phyloP scores from a whole-genome alignment of 2,888 invertebrate genomes.

The Eristalinus aeneus region DNA sequence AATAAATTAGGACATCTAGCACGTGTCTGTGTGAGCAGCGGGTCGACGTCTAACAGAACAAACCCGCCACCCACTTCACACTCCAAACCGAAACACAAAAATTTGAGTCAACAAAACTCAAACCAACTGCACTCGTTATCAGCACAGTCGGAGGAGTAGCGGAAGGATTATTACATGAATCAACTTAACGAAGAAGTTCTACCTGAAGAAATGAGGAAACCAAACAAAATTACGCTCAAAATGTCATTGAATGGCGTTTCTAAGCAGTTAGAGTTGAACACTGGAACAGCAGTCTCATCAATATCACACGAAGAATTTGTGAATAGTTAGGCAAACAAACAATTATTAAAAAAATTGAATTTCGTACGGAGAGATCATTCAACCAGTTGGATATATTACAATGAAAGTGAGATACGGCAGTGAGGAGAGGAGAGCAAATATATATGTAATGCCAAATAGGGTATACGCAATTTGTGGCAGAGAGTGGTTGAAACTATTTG shows the following conservation, averaged over 20 bases:
- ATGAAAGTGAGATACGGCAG: constrained; percentile 11
- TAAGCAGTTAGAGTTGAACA: constrained; percentile 28
- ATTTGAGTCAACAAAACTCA: neutral
- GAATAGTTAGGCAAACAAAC: neutral
- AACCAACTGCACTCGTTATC: constrained; percentile 16
- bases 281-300: constrained; percentile 30
- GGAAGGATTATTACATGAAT: constrained; percentile 2
- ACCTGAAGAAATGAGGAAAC: constrained; percentile 2
- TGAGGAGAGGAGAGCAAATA: constrained; percentile 11
- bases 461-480: constrained; percentile 37
- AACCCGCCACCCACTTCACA: neutral
- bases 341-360: constrained; percentile 1
- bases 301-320: constrained; percentile 31
- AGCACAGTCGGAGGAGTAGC: neutral
- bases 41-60: neutral
- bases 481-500: constrained; percentile 19
- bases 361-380: constrained; percentile 28
- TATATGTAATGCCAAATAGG: constrained; percentile 31
- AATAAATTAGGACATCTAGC: constrained; percentile 11
- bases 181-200: neutral
- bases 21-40: constrained; percentile 15
- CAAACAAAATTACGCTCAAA: constrained; percentile 6
- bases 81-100: neutral
- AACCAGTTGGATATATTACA: constrained; percentile 26
- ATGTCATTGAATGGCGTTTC: constrained; percentile 20